These are phyloP conservation scores for Sebastes hubbsi DNA, from an alignment of 2,797 vertebrate genomes.

Conservation along the genomic window DNA sequence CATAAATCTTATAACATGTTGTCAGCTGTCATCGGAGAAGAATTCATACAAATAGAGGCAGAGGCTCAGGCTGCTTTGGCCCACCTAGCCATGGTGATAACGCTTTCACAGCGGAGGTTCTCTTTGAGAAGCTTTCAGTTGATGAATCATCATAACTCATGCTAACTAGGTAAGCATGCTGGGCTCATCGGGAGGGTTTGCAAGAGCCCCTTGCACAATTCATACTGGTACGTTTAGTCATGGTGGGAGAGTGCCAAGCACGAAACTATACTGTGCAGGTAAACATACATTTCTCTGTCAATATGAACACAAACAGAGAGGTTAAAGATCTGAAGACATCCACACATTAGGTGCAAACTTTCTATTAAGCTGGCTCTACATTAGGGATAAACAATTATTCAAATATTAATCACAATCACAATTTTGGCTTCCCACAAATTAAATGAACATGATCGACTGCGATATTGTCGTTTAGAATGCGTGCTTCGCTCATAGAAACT, in stretches of 20 bases:
- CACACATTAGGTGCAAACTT: neutral
- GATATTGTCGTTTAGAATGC: too few species aligned
- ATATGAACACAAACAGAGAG: neutral
- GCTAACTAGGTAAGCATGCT: neutral
- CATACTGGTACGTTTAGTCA: neutral
- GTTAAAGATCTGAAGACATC: neutral
- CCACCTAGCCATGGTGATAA: neutral
- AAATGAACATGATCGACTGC: too few species aligned
- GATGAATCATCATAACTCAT: neutral
- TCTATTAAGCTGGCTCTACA: neutral
- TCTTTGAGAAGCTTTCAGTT: neutral
- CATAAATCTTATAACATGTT: neutral
- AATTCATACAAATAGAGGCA: neutral
- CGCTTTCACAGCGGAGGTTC: neutral
- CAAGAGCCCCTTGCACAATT: neutral
- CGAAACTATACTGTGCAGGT: neutral
- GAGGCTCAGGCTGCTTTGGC: neutral
- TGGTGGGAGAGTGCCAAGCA: neutral
- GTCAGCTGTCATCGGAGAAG: neutral
- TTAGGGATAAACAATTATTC: too few species aligned
- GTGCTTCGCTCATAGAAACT: too few species aligned
- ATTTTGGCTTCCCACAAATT: too few species aligned
- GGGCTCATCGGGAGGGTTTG: neutral
- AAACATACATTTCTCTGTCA: neutral
- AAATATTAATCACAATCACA: too few species aligned